Percentiles rank a stretch among this genome's conserved stretches.
Conservation (phyloP, 2,888 invertebrate species). For the Euzetes globulus region DNA sequence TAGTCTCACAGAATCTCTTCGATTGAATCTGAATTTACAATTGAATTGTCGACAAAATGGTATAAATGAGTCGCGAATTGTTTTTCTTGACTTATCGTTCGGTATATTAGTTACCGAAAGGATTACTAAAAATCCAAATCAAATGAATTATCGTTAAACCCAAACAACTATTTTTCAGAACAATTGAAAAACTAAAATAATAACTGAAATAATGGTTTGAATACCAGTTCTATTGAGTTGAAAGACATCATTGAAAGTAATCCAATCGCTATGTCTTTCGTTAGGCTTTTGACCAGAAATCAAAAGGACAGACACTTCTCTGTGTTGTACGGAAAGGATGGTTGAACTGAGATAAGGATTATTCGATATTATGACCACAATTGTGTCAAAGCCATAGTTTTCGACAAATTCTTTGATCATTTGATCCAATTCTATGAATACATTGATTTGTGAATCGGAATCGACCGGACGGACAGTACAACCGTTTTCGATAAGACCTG, state of each 20-base stretch:
- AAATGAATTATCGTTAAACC: not conserved
- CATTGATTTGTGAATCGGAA: too few relatives aligned
- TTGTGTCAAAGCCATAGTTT: not conserved
- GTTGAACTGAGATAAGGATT: not conserved
- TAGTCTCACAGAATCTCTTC: not conserved
- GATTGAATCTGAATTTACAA: not conserved
- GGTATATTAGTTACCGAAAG: slow-evolving; percentile 10
- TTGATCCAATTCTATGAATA: not conserved
- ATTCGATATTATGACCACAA: not conserved
- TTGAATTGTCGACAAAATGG: not conserved
- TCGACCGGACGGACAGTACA: too few relatives aligned
- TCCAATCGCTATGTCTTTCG: not conserved
- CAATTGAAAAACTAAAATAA: too few relatives aligned
- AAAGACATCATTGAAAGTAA: slow-evolving; percentile 1
- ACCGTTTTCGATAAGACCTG: too few relatives aligned
- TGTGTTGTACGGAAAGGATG: not conserved
- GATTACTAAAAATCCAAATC: not conserved
- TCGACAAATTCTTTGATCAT: not conserved
- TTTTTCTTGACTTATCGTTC: not conserved
- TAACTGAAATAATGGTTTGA: too few relatives aligned
- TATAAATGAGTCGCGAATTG: slow-evolving; percentile 4
- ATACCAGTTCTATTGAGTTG: not conserved
- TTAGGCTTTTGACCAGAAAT: not conserved
- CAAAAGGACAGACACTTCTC: not conserved
- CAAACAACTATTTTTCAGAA: not conserved